phyloP scores from a whole-genome alignment of 2,888 invertebrate species.

The Prostheceraeus crozeri region DNA sequence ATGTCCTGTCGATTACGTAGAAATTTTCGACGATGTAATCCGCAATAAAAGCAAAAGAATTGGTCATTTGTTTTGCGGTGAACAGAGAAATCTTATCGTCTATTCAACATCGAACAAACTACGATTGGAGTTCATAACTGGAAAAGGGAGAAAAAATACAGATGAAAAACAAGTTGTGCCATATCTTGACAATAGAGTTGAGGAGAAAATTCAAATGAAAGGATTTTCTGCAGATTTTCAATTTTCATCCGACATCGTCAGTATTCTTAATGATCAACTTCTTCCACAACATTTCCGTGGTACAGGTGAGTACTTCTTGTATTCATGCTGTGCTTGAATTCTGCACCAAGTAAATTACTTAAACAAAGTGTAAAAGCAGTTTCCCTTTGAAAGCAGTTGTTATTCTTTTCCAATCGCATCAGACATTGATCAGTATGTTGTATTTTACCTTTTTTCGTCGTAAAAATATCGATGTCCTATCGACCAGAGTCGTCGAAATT shows the following conservation, averaged over 20 bases:
- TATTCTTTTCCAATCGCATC: no score
- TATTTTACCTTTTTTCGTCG: no score
- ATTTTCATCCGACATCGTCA: slow-evolving; percentile 2
- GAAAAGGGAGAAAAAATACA: neutral
- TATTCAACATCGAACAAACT: slow-evolving; percentile 6
- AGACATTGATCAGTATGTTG: no score
- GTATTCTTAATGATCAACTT: neutral
- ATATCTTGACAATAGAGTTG: no score
- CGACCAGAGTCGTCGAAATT: no score
- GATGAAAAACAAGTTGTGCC: neutral
- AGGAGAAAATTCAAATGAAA: slow-evolving; percentile 9
- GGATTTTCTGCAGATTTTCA: slow-evolving; percentile 11
- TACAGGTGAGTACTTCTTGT: slow-evolving; percentile 9
- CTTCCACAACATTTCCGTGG: slow-evolving; percentile 11
- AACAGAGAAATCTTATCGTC: slow-evolving; percentile 8
- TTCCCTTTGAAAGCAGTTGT: no score
- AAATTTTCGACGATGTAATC: slow-evolving; percentile 14
- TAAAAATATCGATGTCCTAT: no score
- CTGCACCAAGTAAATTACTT: no score
- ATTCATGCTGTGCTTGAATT: no score
- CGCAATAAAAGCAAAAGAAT: neutral
- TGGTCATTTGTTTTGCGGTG: slow-evolving; percentile 22
- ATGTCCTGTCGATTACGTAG: slow-evolving; percentile 28
- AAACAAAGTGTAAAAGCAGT: no score
- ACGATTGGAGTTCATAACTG: slow-evolving; percentile 22